Percentiles rank a stretch among this genome's conserved stretches.
Evolutionary conservation across 2,113 vertebrate genomes (phyloP).

Genomic region (Gracilinanus agilis): DNA sequence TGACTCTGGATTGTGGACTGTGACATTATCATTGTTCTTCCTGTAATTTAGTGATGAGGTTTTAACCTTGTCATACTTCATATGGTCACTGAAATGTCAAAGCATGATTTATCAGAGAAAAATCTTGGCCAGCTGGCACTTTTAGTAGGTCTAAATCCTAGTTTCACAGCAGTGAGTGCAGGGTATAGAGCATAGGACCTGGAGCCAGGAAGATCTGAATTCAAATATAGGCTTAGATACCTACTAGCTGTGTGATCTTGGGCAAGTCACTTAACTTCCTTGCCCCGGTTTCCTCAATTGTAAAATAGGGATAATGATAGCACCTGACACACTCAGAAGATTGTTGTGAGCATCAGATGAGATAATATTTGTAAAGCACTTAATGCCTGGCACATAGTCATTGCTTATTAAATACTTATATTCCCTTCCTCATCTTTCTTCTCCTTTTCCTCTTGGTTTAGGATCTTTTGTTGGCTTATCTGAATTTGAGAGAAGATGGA

Average conservation of each 20-base stretch:
- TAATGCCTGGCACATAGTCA: background rate
- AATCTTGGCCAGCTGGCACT: background rate
- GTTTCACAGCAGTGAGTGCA: background rate
- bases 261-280: background rate
- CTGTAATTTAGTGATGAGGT: background rate
- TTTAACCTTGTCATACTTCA: background rate
- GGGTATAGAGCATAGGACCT: background rate
- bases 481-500: background rate
- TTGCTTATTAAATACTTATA: background rate
- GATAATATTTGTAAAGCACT: background rate
- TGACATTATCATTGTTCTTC: background rate
- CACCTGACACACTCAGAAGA: background rate
- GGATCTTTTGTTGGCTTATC: background rate
- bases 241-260: background rate
- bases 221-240: background rate
- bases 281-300: background rate
- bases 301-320: background rate
- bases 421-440: background rate
- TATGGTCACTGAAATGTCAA: background rate
- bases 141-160: background rate
- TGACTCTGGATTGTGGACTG: background rate
- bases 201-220: background rate
- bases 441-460: background rate
- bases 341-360: background rate
- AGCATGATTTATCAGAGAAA: background rate